Evolutionary conservation across 2,888 invertebrate genomes (phyloP).

Genomic region (Nudaria mundana): DNA sequence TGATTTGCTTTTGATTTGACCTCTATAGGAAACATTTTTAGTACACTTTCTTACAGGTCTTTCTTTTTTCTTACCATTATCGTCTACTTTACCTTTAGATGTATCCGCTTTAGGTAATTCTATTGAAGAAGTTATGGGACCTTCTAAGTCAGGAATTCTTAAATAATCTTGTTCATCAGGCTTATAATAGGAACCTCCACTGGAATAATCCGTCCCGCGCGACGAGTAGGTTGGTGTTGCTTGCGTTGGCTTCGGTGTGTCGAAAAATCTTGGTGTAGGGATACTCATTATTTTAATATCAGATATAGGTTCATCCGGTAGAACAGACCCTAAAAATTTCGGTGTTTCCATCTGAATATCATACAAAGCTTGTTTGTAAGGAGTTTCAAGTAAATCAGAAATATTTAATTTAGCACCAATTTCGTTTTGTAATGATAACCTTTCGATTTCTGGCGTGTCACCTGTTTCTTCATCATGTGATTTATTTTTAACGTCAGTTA

Average conservation of each 20-base stretch:
- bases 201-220: conserved; percentile 81
- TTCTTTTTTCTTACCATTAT: conserved; percentile 33
- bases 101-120: conserved; percentile 27
- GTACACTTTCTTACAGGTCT: conserved; percentile 69
- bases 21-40: conserved; percentile 67
- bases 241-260: conserved; percentile 55
- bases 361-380: conserved; percentile 76
- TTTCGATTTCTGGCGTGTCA: conserved; percentile 69
- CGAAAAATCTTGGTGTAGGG: conserved; percentile 80
- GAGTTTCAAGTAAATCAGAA: conserved; percentile 79
- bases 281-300: conserved; percentile 81
- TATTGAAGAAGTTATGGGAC: conserved; percentile 42
- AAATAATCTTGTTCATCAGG: conserved; percentile 82
- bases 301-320: conserved; percentile 68
- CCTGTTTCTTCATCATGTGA: conserved; percentile 39
- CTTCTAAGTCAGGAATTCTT: conserved; percentile 49
- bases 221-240: conserved; percentile 71
- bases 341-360: conserved; percentile 80
- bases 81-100: conserved; percentile 24
- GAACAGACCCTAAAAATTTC: conserved; percentile 70
- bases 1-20: conserved; percentile 38
- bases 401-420: conserved; percentile 70
- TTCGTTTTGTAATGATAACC: conserved; percentile 62
- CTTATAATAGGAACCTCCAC: conserved; percentile 83
- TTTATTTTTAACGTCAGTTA: conserved; percentile 39